Conservation (phyloP, 2,888 invertebrate species). For the Lypha dubia region DNA sequence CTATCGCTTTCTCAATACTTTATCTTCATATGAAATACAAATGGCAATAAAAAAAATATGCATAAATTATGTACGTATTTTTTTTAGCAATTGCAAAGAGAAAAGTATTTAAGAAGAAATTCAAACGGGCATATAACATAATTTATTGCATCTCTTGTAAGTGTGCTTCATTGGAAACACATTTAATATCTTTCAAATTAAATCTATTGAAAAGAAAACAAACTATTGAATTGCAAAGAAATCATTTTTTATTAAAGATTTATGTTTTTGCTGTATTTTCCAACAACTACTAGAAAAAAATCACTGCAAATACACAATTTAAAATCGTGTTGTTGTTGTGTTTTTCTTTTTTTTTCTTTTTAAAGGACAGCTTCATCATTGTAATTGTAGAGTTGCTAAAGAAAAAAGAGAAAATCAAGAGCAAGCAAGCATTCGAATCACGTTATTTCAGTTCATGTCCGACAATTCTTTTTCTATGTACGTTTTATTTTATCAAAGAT, state of each 20-base stretch:
- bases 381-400: conserved; percentile 32
- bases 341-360: conserved; percentile 3
- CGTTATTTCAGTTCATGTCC: conserved; percentile 78
- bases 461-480: conserved; percentile 77
- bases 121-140: conserved; percentile 49
- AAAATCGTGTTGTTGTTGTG: conserved; percentile 48
- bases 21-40: conserved; percentile 21
- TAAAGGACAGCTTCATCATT: conserved; percentile 56
- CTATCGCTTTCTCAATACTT: background rate
- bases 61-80: conserved; percentile 57
- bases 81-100: conserved; percentile 21
- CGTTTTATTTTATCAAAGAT: conserved; percentile 17
- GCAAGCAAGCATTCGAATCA: conserved; percentile 77
- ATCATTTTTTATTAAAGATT: conserved; percentile 13
- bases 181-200: conserved; percentile 69
- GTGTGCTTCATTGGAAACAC: conserved; percentile 56
- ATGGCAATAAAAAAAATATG: conserved; percentile 37
- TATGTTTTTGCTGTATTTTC: background rate
- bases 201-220: conserved; percentile 44
- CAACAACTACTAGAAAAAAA: conserved; percentile 12
- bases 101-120: conserved; percentile 30
- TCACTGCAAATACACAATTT: conserved; percentile 54
- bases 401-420: conserved; percentile 8
- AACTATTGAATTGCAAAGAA: conserved; percentile 42
- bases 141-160: conserved; percentile 58